phyloP scores from a whole-genome alignment of 2,113 vertebrate genomes.

The Rhinoptilus africanus region DNA sequence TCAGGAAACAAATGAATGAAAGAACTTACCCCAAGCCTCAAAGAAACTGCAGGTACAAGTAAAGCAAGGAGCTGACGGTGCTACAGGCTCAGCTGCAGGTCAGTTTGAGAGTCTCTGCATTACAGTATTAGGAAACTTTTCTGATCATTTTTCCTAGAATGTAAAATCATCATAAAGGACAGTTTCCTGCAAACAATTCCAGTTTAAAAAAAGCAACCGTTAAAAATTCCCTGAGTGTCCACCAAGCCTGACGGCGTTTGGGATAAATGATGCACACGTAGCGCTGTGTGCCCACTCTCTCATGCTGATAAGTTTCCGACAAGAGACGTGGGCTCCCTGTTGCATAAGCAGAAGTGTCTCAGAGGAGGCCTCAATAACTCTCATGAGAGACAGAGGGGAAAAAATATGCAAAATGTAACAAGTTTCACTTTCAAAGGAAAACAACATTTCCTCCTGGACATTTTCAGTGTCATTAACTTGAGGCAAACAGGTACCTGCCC shows the following conservation, averaged over 20 bases:
- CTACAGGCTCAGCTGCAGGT: neutral
- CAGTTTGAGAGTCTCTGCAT: neutral
- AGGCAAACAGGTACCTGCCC: conserved; percentile 5
- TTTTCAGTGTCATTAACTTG: neutral
- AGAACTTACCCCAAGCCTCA: neutral
- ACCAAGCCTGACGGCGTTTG: neutral
- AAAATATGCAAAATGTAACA: conserved; percentile 33
- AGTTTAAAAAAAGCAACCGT: neutral
- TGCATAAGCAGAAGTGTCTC: conserved; percentile 29
- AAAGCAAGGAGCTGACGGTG: neutral
- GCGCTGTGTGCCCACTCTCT: neutral
- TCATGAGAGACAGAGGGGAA: conserved; percentile 25
- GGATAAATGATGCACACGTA: neutral
- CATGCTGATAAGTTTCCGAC: accelerated
- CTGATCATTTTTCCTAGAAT: neutral
- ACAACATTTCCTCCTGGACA: conserved; percentile 33
- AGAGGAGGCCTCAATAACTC: neutral
- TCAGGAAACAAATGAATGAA: neutral
- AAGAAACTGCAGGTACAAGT: neutral
- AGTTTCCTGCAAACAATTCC: neutral
- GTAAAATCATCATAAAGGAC: neutral
- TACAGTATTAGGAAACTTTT: neutral
- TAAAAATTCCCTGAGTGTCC: neutral
- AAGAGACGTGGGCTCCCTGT: neutral
- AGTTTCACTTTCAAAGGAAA: conserved; percentile 66